phyloP scores from a whole-genome alignment of 2,888 invertebrate genomes.

The Ochropacha duplaris region DNA sequence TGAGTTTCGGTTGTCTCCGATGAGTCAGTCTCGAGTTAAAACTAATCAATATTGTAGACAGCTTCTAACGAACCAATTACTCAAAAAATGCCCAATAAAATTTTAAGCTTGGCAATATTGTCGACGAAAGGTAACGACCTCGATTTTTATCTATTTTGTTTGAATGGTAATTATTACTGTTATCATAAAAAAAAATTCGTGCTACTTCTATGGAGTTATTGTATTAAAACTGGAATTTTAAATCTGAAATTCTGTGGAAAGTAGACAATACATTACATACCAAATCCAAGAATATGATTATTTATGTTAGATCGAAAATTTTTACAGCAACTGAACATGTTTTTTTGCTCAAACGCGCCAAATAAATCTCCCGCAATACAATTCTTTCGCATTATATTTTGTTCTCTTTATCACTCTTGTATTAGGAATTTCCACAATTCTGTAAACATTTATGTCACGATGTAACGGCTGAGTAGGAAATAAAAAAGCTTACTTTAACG shows the following conservation, averaged over 20 bases:
- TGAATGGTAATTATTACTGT: not conserved
- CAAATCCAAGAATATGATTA: not conserved
- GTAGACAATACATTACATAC: not conserved
- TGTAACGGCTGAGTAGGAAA: slow-evolving; percentile 4
- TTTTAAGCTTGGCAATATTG: not conserved
- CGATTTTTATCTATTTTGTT: not conserved
- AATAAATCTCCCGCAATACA: not conserved
- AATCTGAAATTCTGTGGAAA: too few relatives aligned
- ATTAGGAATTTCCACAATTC: not conserved
- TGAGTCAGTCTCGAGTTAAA: not conserved
- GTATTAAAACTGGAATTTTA: too few relatives aligned
- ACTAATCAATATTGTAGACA: not conserved
- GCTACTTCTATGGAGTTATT: too few relatives aligned
- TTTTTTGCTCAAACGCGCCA: not conserved
- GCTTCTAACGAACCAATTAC: not conserved
- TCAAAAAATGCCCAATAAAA: not conserved
- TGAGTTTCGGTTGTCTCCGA: not conserved
- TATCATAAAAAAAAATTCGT: too few relatives aligned
- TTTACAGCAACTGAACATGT: too few relatives aligned
- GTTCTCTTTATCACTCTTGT: not conserved
- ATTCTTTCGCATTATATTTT: not conserved
- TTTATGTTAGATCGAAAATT: not conserved
- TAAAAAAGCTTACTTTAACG: slow-evolving; percentile 18
- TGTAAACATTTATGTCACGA: not conserved
- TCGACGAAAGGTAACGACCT: not conserved